Base-by-base conservation (phyloP, 2,888 invertebrate genomes). In the Sussaba pulchella region DNA sequence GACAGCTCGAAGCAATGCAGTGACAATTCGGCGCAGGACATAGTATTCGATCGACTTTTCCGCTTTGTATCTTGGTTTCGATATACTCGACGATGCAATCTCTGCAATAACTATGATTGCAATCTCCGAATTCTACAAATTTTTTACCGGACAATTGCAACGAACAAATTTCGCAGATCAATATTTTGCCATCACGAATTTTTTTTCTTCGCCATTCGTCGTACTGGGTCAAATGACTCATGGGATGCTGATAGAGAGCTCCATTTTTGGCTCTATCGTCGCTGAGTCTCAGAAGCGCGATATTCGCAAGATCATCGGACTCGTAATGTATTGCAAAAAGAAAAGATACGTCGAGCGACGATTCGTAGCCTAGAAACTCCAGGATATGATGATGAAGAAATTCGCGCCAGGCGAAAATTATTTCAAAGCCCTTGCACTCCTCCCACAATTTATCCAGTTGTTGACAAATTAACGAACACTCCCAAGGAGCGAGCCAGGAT, bases 401-500 rank as follows among this genome's bases (percentile, higher is more conserved):
- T 19, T 86, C 81, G 3, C 85, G 41, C 89, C 90, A 90, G 0
- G 84, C 66, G 39, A 85, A 89, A 1, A 91, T 81, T 31, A 90
- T 86, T 81, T 90, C 89, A n/a, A 66, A 79, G 3, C 83, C 85
- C n/a, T 59, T 4, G 43, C 89, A 87, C 2, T 84, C 66, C 6
- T 70, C 0, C 87, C 88, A 89, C n/a, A 90, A 69, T n/a, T 88
- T 85, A 66, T 90, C 88, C 5, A 90, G 84, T 61, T 84, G 82
- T 57, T 86, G 83, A 57, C 88, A 89, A 43, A 88, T 19, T 12
- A 75, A 66, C 0, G 87, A 87, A 41, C 81, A 82, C 47, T 87
- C 80, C 86, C 87, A 87, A 1, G 84, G 86, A 1, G 87, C 71
- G 5, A 90, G 76, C 88, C 88, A 91, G 1, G 83, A 77, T 3